phyloP scores from a whole-genome alignment of 2,888 invertebrate species.

The Pristionchus entomophagus region DNA sequence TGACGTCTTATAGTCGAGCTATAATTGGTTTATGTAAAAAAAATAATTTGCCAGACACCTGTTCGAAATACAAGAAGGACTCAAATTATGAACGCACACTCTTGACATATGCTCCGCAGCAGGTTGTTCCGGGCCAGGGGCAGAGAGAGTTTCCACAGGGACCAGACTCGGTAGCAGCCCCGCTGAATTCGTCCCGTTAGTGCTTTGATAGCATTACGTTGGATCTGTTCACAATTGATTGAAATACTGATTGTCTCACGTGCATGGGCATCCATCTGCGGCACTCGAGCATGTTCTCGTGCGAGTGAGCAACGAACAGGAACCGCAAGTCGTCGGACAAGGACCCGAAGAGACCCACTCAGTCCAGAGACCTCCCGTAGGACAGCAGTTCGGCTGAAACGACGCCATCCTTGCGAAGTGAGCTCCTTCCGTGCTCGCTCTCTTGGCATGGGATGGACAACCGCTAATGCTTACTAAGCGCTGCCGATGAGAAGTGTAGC shows the following conservation, averaged over 20 bases:
- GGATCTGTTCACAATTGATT: neutral
- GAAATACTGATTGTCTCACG: conserved; percentile 29
- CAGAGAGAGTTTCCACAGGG: conserved; percentile 56
- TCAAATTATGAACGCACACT: conserved; percentile 4
- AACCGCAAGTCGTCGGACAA: conserved; percentile 57
- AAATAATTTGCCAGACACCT: neutral
- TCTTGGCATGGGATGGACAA: no score
- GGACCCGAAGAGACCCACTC: conserved; percentile 56
- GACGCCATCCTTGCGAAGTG: neutral
- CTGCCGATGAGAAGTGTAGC: neutral
- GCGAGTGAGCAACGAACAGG: conserved; percentile 53
- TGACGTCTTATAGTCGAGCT: neutral
- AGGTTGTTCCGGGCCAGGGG: conserved; percentile 57
- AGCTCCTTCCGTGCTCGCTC: no score
- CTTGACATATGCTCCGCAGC: conserved; percentile 57
- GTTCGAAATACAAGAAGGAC: neutral
- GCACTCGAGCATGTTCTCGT: conserved; percentile 50
- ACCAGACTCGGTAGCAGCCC: neutral
- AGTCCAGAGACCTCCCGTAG: conserved; percentile 62
- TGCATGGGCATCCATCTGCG: conserved; percentile 54
- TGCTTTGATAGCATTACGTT: neutral
- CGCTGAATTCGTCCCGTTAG: neutral
- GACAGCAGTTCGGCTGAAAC: conserved; percentile 50
- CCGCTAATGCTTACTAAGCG: no score
- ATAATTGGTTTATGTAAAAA: neutral